Conservation (phyloP, 2,888 invertebrate genomes). For the Epinotia brunnichana region DNA sequence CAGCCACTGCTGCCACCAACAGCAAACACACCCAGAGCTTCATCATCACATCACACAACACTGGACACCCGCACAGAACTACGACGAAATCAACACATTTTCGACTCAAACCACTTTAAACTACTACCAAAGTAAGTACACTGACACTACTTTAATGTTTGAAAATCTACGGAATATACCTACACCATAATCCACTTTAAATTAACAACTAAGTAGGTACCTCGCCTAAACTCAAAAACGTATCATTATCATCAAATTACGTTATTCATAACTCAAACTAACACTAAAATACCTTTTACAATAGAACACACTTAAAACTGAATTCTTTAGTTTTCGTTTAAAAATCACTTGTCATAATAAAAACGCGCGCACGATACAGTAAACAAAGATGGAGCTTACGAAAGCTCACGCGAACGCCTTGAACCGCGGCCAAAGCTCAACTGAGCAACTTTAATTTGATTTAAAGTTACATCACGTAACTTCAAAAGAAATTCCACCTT, state of each 20-base stretch:
- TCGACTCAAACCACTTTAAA: background rate
- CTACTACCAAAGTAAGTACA: background rate
- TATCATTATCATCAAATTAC: background rate
- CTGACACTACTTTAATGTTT: background rate
- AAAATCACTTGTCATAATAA: background rate
- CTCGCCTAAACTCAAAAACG: background rate
- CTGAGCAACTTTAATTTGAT: constrained; percentile 34
- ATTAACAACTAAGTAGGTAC: too few species aligned
- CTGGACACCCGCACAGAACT: background rate
- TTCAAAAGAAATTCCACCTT: background rate
- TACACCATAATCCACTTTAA: background rate
- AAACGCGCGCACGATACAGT: constrained; percentile 18
- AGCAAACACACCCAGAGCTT: constrained; percentile 61
- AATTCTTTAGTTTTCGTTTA: background rate
- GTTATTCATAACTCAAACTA: background rate
- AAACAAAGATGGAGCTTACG: background rate
- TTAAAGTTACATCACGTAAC: constrained; percentile 35
- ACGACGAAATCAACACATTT: background rate
- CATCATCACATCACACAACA: constrained; percentile 57
- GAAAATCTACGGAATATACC: background rate
- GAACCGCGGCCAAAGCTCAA: constrained; percentile 31
- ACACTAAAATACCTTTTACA: constrained; percentile 6
- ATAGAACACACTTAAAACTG: background rate
- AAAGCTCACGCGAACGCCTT: constrained; percentile 33
- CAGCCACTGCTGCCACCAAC: constrained; percentile 65